Evolutionary conservation across 2,888 invertebrate genomes (phyloP).

Genomic region (Amphipyra berbera): DNA sequence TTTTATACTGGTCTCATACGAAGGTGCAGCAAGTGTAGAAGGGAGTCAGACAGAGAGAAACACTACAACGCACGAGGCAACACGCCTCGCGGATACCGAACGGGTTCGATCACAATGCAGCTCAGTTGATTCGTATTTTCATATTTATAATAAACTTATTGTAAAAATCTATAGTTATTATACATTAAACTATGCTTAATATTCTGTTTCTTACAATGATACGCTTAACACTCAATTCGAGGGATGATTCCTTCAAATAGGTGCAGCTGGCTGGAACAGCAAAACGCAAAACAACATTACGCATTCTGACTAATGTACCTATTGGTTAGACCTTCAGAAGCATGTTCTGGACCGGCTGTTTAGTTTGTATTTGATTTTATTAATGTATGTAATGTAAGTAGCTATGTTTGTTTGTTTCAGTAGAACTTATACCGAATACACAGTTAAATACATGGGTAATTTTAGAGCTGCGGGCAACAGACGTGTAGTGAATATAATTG

Average conservation of each 20-base stretch:
- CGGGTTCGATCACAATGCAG: slow-evolving; percentile 88
- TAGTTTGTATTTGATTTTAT: slow-evolving; percentile 16
- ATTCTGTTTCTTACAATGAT: slow-evolving; percentile 61
- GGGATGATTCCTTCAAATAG: slow-evolving; percentile 57
- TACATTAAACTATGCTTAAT: slow-evolving; percentile 81
- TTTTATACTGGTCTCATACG: slow-evolving; percentile 62
- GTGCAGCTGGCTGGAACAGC: slow-evolving; percentile 38
- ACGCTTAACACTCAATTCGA: slow-evolving; percentile 61
- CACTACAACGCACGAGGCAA: slow-evolving; percentile 67
- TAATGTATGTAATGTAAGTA: slow-evolving; percentile 2
- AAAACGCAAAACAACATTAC: slow-evolving; percentile 23
- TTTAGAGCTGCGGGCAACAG: slow-evolving; percentile 42
- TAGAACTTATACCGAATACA: slow-evolving; percentile 31
- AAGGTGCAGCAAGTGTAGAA: slow-evolving; percentile 74
- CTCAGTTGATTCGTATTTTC: slow-evolving; percentile 85
- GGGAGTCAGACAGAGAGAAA: slow-evolving; percentile 72
- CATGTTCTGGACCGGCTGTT: slow-evolving; percentile 25
- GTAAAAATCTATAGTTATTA: slow-evolving; percentile 83
- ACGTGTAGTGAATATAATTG: slow-evolving; percentile 40
- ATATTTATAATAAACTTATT: slow-evolving; percentile 85
- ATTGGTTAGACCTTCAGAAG: slow-evolving; percentile 35
- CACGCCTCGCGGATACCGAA: slow-evolving; percentile 67
- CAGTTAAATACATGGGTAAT: slow-evolving; percentile 24
- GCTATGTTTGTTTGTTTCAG: slow-evolving; percentile 15
- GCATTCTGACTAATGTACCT: slow-evolving; percentile 15